Base-by-base conservation (phyloP, 92 coral and sea anemone genomes). In the Pocillopora grandis region DNA sequence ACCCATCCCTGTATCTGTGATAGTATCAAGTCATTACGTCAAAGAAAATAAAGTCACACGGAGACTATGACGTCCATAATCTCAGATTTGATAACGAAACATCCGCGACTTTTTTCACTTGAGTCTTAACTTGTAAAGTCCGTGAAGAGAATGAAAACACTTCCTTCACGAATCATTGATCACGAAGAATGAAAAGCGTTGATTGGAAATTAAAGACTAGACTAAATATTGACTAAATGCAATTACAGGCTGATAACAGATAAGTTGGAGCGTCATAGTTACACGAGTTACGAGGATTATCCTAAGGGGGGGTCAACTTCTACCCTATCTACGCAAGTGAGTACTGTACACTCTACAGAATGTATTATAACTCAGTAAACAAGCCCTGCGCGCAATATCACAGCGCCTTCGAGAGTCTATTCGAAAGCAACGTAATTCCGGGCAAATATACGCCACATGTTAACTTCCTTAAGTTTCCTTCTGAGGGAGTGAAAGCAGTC, bases 151-250 rank as follows among this genome's bases (percentile, higher is more conserved):
- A 42, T 42, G 52, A 42, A 42, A 42, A 42, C 52, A 33, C 19
- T 68, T 17, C 18, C 72, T 68, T 33, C 48, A 68, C 72, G 49
- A 27, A 16, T 70, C 75, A 70, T 20, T 36, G 75, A 70, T n/a
- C 57, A 70, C 11, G 21, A 70, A 70, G 57, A 70, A 70, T 31
- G 73, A 33, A 35, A 19, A 35, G 31, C 33, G 52, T 7, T 42
- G 36, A 36, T 49, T 36, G 75, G 33, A 70, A 35, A 37, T 21
- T 70, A 70, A 70, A 70, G 18, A 70, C 75, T 13, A 68, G 33
- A 17, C 56, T 70, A 70, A 70, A 70, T 70, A 70, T 70, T 70
- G 74, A 69, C 74, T 33, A 69, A 69, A 52, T 35, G 74, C 74
- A 69, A 10, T 69, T 37, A 70, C 21, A 14, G 23, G 19, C 56